Percentiles rank a stretch among this genome's conserved stretches.
These are phyloP conservation scores for Platycercus adscitus DNA, from an alignment of 2,113 vertebrate species.

Conservation along the genomic window DNA sequence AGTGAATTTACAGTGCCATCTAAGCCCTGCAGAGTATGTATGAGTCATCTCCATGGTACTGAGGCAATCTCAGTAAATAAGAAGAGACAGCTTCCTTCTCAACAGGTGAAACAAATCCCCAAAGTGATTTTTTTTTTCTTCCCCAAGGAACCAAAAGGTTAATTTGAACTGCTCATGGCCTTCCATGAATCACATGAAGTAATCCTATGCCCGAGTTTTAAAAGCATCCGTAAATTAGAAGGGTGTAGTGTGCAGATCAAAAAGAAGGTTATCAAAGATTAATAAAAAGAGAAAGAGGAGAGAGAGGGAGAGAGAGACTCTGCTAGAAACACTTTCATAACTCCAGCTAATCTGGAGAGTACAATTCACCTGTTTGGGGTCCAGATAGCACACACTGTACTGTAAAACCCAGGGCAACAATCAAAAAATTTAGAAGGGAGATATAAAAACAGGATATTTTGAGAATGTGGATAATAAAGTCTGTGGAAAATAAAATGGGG, in stretches of 20 bases:
- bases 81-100: constrained; percentile 50
- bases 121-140: constrained; percentile 20
- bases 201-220: constrained; percentile 50
- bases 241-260: constrained; percentile 15
- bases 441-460: neutral
- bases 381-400: neutral
- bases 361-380: neutral
- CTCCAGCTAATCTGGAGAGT: neutral
- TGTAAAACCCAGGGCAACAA: neutral
- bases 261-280: constrained; percentile 42
- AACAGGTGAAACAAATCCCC: constrained; percentile 51
- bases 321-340: neutral
- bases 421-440: neutral
- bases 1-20: constrained; percentile 47
- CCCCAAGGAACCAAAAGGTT: constrained; percentile 42
- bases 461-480: neutral
- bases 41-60: constrained; percentile 23
- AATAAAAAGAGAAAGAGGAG: constrained; percentile 7
- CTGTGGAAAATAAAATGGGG: neutral
- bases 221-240: constrained; percentile 56
- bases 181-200: constrained; percentile 56
- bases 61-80: constrained; percentile 60
- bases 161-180: constrained; percentile 42
- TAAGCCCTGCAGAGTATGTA: neutral
- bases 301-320: neutral